These are phyloP conservation scores for Aurelia aurita complex sp. Pacific DNA, from an alignment of 30 jellyfish, hydroid and myxozoan genomes.

Conservation along the genomic window DNA sequence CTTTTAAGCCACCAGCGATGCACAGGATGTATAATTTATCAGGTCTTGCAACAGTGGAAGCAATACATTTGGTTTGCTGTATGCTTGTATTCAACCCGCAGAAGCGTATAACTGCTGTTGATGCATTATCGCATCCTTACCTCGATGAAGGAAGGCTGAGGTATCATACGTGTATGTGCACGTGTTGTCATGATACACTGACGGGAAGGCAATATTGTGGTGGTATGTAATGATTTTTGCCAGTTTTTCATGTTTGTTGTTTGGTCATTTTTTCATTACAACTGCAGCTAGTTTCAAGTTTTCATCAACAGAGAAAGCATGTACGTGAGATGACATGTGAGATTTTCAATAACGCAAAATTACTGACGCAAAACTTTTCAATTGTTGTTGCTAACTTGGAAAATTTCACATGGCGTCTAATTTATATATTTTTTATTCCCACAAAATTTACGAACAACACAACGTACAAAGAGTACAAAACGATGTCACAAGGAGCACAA, in stretches of 20 bases:
- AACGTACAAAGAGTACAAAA: too few species aligned
- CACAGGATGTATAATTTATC: constrained; percentile 85
- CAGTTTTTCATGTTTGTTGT: background rate
- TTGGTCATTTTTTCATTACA: background rate
- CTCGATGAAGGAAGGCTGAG: constrained; percentile 94
- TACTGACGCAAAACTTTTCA: too few species aligned
- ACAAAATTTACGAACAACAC: too few species aligned
- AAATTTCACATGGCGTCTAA: too few species aligned
- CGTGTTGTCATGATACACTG: constrained; percentile 75
- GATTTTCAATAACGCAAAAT: too few species aligned
- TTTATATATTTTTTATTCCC: too few species aligned
- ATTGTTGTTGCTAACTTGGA: too few species aligned
- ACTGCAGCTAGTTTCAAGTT: too few species aligned
- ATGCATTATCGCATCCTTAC: constrained; percentile 96
- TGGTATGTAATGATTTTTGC: constrained; percentile 39
- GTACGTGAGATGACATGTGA: too few species aligned
- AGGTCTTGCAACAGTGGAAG: constrained; percentile 92
- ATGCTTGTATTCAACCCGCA: constrained; percentile 94
- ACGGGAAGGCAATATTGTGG: constrained; percentile 87
- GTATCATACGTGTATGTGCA: constrained; percentile 95
- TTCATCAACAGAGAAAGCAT: too few species aligned
- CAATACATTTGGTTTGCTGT: constrained; percentile 88
- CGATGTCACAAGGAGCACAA: too few species aligned
- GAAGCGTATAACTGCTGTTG: constrained; percentile 85
- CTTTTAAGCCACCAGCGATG: constrained; percentile 93